phyloP scores from a whole-genome alignment of 2,888 invertebrate species.

The Dryococelus australis region DNA sequence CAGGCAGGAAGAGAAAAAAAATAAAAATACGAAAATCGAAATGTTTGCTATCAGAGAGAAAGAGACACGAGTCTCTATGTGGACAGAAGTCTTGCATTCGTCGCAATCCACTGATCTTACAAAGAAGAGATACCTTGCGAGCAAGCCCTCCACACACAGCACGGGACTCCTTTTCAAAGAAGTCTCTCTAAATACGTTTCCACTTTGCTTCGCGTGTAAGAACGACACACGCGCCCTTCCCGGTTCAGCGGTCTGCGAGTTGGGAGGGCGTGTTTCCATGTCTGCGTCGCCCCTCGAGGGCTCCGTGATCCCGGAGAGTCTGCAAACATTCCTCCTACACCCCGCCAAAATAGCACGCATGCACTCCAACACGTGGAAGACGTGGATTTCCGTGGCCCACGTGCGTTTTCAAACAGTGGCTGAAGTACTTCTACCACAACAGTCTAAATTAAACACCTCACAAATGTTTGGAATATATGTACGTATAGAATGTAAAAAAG shows the following conservation, averaged over 20 bases:
- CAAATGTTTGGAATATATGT: too few relatives aligned
- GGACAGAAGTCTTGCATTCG: neutral
- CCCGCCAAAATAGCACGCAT: neutral
- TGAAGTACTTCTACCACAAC: too few relatives aligned
- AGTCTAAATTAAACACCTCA: too few relatives aligned
- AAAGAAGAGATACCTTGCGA: neutral
- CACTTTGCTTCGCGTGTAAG: neutral
- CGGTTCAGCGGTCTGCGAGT: neutral
- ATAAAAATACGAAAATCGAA: neutral
- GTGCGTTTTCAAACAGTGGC: too few relatives aligned
- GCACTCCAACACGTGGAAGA: too few relatives aligned
- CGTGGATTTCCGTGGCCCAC: too few relatives aligned
- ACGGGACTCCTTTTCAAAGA: neutral
- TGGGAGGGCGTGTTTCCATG: neutral
- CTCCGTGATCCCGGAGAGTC: neutral
- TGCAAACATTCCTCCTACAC: neutral
- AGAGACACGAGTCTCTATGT: neutral
- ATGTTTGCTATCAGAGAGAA: neutral
- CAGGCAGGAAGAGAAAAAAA: neutral
- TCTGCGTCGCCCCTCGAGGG: neutral
- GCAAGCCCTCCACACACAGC: neutral
- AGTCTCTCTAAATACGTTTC: constrained; percentile 16
- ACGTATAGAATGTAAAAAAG: too few relatives aligned
- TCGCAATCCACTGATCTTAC: constrained; percentile 6
- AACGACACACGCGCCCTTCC: neutral